Conservation (phyloP, 2,797 vertebrate genomes). For the Peromyscus attwateri region DNA sequence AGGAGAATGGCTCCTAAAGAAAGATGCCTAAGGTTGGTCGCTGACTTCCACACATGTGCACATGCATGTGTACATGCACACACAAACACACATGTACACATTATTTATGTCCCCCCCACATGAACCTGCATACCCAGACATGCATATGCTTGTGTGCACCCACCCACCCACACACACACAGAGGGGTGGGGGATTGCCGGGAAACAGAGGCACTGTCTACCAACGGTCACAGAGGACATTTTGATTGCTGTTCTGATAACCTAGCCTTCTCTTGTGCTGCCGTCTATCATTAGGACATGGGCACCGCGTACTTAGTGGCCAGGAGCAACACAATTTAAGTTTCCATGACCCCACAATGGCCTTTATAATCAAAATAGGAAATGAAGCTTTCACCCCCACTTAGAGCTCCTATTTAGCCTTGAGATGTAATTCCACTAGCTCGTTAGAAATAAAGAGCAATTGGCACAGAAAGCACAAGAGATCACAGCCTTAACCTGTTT, state of each 20-base stretch:
- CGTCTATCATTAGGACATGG: background rate
- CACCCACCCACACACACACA: background rate
- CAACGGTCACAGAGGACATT: background rate
- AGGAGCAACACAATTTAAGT: background rate
- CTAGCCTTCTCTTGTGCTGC: background rate
- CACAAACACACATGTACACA: background rate
- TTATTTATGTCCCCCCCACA: background rate
- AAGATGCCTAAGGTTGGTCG: background rate
- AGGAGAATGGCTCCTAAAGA: background rate
- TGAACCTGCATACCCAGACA: background rate
- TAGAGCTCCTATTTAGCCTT: background rate
- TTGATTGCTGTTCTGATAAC: background rate
- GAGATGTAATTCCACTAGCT: background rate
- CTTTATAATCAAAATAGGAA: slow-evolving; percentile 17
- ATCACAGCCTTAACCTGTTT: background rate
- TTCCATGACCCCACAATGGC: background rate
- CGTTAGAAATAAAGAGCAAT: slow-evolving; percentile 14
- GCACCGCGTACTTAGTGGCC: background rate
- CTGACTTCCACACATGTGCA: background rate
- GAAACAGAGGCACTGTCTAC: background rate
- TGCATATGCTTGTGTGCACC: no score
- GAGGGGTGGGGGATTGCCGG: background rate
- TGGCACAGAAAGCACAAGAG: background rate
- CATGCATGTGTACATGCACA: background rate
- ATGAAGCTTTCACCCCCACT: background rate